These are phyloP conservation scores for Clupea harengus DNA, from an alignment of 2,113 vertebrate species.

Conservation along the genomic window DNA sequence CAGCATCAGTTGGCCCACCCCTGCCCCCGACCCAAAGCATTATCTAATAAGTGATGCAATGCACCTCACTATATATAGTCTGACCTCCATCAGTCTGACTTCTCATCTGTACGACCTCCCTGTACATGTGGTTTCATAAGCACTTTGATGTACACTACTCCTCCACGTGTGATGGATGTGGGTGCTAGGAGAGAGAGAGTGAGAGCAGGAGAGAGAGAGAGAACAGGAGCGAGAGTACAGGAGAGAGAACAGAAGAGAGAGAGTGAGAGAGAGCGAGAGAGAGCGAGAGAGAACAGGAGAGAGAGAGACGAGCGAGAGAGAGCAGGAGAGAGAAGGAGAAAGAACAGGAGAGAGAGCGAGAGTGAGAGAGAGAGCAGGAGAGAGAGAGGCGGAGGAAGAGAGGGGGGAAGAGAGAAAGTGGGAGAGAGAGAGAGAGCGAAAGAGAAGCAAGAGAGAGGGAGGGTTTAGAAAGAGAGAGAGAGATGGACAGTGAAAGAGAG, in stretches of 20 bases:
- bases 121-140: constrained; percentile 23
- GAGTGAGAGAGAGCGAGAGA: background rate
- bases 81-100: constrained; percentile 27
- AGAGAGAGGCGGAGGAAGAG: constrained; percentile 1
- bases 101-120: constrained; percentile 30
- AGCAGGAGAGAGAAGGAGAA: too few relatives aligned
- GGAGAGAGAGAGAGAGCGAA: constrained; percentile 32
- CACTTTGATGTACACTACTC: constrained; percentile 20
- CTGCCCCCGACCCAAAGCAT: constrained; percentile 18
- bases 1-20: constrained; percentile 29
- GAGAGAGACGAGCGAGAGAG: constrained; percentile 29
- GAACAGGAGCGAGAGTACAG: too few relatives aligned
- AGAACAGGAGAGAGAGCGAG: constrained; percentile 25
- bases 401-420: background rate
- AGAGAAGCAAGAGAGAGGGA: too few relatives aligned
- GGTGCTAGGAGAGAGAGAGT: background rate
- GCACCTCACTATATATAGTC: constrained; percentile 25
- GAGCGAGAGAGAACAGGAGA: too few relatives aligned
- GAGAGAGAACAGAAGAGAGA: too few relatives aligned
- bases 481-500: constrained; percentile 38
- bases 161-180: background rate
- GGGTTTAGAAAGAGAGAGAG: background rate
- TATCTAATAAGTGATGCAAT: constrained; percentile 43
- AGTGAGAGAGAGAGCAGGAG: background rate
- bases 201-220: background rate